These are phyloP conservation scores for Octodonta nipae DNA, from an alignment of 2,888 invertebrate species.

Conservation along the genomic window DNA sequence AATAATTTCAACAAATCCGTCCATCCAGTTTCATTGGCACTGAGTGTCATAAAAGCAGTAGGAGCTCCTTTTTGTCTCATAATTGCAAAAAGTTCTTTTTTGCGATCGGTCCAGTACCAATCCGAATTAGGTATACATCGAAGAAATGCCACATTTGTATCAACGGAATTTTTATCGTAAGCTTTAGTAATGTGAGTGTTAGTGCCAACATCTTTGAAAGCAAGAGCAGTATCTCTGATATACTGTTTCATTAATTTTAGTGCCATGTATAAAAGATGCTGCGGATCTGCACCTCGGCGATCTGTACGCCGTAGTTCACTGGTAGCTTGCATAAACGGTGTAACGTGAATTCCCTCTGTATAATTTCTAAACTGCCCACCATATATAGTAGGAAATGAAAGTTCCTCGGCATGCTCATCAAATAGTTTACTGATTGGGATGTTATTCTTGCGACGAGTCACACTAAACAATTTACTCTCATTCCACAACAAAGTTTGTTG, in stretches of 20 bases:
- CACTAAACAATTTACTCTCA: not conserved
- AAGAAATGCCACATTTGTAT: not conserved
- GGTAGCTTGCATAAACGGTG: conserved; percentile 4
- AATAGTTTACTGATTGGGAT: not conserved
- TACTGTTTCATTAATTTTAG: conserved; percentile 3
- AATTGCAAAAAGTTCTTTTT: conserved; percentile 16
- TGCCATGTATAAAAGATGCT: conserved; percentile 5
- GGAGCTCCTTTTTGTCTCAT: conserved; percentile 30
- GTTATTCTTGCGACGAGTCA: not conserved
- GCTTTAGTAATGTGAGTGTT: not conserved
- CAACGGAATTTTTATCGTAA: not conserved
- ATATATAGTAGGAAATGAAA: conserved; percentile 1
- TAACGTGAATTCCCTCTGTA: not conserved
- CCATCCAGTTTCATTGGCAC: conserved; percentile 34
- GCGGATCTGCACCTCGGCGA: conserved; percentile 1
- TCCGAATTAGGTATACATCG: not conserved
- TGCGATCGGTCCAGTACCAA: not conserved
- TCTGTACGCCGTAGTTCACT: conserved; percentile 4
- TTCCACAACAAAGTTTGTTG: conserved; percentile 1
- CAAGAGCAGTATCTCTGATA: not conserved
- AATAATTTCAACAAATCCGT: conserved; percentile 20
- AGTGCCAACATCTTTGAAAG: not conserved
- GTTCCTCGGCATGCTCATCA: not conserved
- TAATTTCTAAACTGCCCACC: conserved; percentile 2
- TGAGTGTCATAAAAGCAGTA: conserved; percentile 30